Percentiles rank a stretch among this genome's conserved stretches.
Conservation (phyloP, 2,888 invertebrate species). For the Auanema sp. region DNA sequence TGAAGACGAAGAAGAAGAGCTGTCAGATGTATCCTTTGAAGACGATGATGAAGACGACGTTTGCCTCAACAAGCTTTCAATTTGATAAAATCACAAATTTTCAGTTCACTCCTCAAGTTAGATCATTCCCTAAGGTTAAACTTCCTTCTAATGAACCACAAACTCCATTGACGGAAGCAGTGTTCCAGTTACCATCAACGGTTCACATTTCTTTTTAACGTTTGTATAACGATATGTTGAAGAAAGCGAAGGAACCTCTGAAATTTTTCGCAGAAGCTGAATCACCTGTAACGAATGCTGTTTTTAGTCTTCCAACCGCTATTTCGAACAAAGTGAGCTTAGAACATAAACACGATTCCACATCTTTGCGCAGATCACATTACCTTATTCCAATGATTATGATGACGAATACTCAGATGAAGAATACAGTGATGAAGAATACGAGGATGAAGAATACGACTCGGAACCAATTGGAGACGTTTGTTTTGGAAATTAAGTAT, state of each 20-base stretch:
- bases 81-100: not conserved
- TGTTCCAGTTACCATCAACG: not conserved
- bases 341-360: too few relatives aligned
- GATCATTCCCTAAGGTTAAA: slow-evolving; percentile 11
- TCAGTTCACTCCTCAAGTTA: not conserved
- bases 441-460: too few relatives aligned
- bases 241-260: too few relatives aligned
- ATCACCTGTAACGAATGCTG: not conserved
- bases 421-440: too few relatives aligned
- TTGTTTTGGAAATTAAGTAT: too few relatives aligned
- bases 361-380: too few relatives aligned
- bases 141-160: not conserved
- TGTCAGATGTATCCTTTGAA: slow-evolving; percentile 20
- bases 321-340: too few relatives aligned
- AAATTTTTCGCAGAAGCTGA: not conserved
- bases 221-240: too few relatives aligned
- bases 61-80: not conserved
- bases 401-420: too few relatives aligned
- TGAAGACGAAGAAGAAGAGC: slow-evolving; percentile 16
- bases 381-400: too few relatives aligned
- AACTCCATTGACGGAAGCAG: slow-evolving; percentile 4
- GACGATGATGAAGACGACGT: slow-evolving; percentile 14
- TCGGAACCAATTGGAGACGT: too few relatives aligned
- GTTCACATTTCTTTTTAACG: not conserved
- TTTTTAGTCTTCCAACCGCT: not conserved